Base-by-base conservation (phyloP, 2,113 vertebrate species). In the Guaruba guarouba region DNA sequence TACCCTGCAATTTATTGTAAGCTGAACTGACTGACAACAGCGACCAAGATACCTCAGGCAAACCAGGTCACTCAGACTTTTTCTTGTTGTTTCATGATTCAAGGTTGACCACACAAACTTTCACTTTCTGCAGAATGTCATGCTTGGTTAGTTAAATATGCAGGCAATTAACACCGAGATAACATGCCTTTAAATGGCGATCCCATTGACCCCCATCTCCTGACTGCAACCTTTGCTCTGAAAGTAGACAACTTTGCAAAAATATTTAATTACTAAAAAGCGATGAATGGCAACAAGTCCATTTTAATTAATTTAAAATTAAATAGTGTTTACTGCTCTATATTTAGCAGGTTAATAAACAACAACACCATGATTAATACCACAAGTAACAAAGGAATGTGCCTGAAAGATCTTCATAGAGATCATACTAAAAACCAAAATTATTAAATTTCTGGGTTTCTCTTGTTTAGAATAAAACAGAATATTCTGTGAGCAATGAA, bases 211-310 rank as follows among this genome's bases (percentile, higher is more conserved):
- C 90, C 52, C 63, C 31, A 91, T 80, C 82, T 91, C 85, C 78
- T 66, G 44, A 29, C 54, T 69, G 37, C 59, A 94, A 80, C 75
- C 84, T 87, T 70, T 93, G 63, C 62, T 88, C 93, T 92, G 37
- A 73, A 93, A 96, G 54, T 28, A 73, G 57, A 69, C 27, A 90
- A 82, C 82, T 93, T 85, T 70, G 82, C 63, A 95, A 95, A 92
- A 95, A 91, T 77, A 94, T 88, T 94, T 67, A 92, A 91, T 96
- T 96, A 91, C 94, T 87, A 92, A 92, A 91, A 87, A 91, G 63
- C 57, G 74, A 90, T 57, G 70, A 92, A 96, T 77, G 93, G 78
- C 75, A 96, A 54, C 54, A 88, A 89, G 86, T 67, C 88, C 46
- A 88, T 88, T 92, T 81, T 83, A 92, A 93, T 90, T 86, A 64